Percentiles rank a stretch among this genome's conserved stretches.
These are phyloP conservation scores for Drosophila yooni DNA, from an alignment of 2,888 invertebrate genomes.

Conservation along the genomic window DNA sequence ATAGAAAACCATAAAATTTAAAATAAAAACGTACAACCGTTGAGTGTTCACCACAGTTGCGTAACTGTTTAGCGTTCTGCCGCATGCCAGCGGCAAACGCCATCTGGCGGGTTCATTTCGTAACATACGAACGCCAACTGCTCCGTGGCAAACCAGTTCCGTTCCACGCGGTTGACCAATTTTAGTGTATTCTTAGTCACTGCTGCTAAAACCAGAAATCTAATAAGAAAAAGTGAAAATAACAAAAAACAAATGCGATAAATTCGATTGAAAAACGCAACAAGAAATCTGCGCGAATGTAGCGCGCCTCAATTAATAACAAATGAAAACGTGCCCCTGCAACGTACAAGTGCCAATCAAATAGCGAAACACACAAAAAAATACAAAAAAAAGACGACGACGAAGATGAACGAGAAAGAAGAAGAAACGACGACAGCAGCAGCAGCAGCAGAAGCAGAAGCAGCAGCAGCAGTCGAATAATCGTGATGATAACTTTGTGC, in stretches of 20 bases:
- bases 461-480: slow-evolving; percentile 71
- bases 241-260: slow-evolving; percentile 80
- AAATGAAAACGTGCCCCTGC: slow-evolving; percentile 36
- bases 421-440: slow-evolving; percentile 75
- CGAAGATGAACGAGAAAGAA: slow-evolving; percentile 74
- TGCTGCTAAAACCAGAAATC: slow-evolving; percentile 65
- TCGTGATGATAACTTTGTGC: slow-evolving; percentile 73
- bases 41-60: slow-evolving; percentile 25
- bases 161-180: slow-evolving; percentile 64
- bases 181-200: slow-evolving; percentile 64
- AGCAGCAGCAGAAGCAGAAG: slow-evolving; percentile 70
- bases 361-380: slow-evolving; percentile 33
- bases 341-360: slow-evolving; percentile 11
- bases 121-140: slow-evolving; percentile 1
- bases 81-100: slow-evolving; percentile 17
- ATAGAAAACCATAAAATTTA: slow-evolving; percentile 5
- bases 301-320: slow-evolving; percentile 50
- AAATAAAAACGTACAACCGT: slow-evolving; percentile 22
- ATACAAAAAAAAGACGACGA: slow-evolving; percentile 40
- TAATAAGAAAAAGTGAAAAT: slow-evolving; percentile 73
- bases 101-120: slow-evolving; percentile 44
- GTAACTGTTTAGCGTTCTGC: slow-evolving; percentile 24
- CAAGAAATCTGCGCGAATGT: slow-evolving; percentile 49
- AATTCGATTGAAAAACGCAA: slow-evolving; percentile 63
- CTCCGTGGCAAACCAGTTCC: slow-evolving; percentile 60